phyloP scores from a whole-genome alignment of 2,888 invertebrate species.

The Dione vanillae region DNA sequence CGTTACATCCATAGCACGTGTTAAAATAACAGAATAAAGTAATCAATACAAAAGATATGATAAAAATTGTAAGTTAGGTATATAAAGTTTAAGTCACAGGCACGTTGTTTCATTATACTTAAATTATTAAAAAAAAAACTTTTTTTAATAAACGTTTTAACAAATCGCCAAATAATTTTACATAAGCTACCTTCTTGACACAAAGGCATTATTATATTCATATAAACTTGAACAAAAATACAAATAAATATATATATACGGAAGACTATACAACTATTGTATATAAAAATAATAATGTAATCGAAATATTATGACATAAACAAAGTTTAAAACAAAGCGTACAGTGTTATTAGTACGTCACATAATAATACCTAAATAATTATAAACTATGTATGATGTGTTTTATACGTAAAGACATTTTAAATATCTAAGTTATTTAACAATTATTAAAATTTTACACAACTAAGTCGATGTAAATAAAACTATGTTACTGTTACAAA shows the following conservation, averaged over 20 bases:
- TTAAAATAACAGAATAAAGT: not conserved
- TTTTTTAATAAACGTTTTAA: not conserved
- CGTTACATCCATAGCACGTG: not conserved
- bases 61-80: constrained; percentile 10
- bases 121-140: not conserved
- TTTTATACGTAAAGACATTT: not conserved
- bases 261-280: constrained; percentile 18
- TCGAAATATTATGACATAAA: constrained; percentile 5
- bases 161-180: not conserved
- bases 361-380: not conserved
- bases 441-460: constrained; percentile 1
- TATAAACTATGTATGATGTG: not conserved
- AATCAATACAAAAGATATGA: not conserved
- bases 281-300: not conserved
- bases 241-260: not conserved
- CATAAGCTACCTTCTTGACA: constrained; percentile 2
- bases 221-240: constrained; percentile 15
- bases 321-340: constrained; percentile 6
- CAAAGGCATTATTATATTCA: not conserved
- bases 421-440: constrained; percentile 7
- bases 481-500: constrained; percentile 40
- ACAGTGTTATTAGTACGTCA: constrained; percentile 7
- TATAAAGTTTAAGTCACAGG: constrained; percentile 23
- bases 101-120: not conserved
- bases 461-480: constrained; percentile 36